These are phyloP conservation scores for Stratiomys singularior DNA, from an alignment of 2,888 invertebrate genomes.

Conservation along the genomic window DNA sequence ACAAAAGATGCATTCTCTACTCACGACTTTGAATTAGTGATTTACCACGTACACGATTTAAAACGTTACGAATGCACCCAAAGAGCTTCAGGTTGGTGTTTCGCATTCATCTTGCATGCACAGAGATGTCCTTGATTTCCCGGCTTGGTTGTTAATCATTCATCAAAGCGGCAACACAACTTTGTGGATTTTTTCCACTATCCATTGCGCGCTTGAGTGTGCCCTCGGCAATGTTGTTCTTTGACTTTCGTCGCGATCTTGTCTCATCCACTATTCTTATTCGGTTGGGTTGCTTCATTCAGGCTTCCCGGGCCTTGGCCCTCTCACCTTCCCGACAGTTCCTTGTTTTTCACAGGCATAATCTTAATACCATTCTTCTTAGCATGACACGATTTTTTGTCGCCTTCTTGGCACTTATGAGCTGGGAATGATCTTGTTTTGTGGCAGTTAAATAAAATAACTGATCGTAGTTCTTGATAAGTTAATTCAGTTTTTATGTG, in stretches of 20 bases:
- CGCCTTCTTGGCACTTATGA: slow-evolving; percentile 59
- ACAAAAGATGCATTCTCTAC: too few species aligned
- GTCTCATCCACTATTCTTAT: too few species aligned
- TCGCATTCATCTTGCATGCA: too few species aligned
- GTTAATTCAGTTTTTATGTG: slow-evolving; percentile 67
- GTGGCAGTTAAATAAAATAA: slow-evolving; percentile 66
- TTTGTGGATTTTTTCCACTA: too few species aligned
- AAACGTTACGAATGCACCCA: too few species aligned
- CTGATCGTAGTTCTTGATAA: slow-evolving; percentile 66
- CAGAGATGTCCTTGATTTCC: too few species aligned
- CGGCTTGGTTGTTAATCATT: too few species aligned
- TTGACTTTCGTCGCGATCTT: slow-evolving; percentile 38
- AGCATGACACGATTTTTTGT: slow-evolving; percentile 47
- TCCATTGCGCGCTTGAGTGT: too few species aligned
- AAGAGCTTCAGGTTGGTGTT: too few species aligned
- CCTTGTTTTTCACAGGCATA: slow-evolving; percentile 31
- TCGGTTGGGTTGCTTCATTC: slow-evolving; percentile 11
- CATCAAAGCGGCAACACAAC: too few species aligned
- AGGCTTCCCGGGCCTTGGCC: not conserved
- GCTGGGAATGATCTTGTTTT: slow-evolving; percentile 64
- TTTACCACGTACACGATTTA: too few species aligned
- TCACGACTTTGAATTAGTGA: too few species aligned
- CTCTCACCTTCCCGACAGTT: not conserved
- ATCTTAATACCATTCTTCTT: slow-evolving; percentile 49
- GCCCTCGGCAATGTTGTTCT: not conserved